These are phyloP conservation scores for Phymorhynchus buccinoides DNA, from an alignment of 1,140 invertebrate species.

Conservation along the genomic window DNA sequence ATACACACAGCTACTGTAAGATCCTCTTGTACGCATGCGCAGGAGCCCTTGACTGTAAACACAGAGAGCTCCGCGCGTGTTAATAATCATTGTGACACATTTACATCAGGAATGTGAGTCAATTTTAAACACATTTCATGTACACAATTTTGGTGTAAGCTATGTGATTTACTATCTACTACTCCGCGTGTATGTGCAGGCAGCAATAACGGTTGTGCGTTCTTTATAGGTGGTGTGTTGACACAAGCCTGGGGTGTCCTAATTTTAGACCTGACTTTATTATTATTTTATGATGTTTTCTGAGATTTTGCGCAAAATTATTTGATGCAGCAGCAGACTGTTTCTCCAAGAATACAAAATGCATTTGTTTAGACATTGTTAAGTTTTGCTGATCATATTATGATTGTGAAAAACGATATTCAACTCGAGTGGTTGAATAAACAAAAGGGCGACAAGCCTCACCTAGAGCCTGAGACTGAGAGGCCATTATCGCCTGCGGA, in stretches of 20 bases:
- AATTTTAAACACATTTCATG: conserved; percentile 28
- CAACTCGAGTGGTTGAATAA: neutral
- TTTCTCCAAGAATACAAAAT: neutral
- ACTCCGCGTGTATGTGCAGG: conserved; percentile 8
- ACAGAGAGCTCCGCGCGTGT: conserved; percentile 38
- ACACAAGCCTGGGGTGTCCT: conserved; percentile 9
- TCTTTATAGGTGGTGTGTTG: conserved; percentile 20
- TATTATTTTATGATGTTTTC: conserved; percentile 2
- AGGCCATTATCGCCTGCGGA: neutral
- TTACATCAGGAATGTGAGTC: conserved; percentile 36
- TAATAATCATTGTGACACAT: conserved; percentile 31
- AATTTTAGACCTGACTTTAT: conserved; percentile 25
- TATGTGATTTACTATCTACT: conserved; percentile 14
- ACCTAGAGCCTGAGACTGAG: too few species aligned
- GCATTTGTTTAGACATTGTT: neutral
- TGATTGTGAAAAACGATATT: neutral
- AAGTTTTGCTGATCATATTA: neutral
- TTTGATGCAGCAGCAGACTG: neutral
- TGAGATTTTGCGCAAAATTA: neutral
- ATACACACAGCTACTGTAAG: neutral
- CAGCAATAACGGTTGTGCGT: neutral
- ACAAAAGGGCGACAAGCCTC: neutral
- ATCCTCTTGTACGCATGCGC: conserved; percentile 34
- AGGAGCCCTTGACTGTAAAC: conserved; percentile 36
- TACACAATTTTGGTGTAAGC: neutral